Evolutionary conservation across 2,888 invertebrate species (phyloP).

Genomic region (Agonopterix arenella): DNA sequence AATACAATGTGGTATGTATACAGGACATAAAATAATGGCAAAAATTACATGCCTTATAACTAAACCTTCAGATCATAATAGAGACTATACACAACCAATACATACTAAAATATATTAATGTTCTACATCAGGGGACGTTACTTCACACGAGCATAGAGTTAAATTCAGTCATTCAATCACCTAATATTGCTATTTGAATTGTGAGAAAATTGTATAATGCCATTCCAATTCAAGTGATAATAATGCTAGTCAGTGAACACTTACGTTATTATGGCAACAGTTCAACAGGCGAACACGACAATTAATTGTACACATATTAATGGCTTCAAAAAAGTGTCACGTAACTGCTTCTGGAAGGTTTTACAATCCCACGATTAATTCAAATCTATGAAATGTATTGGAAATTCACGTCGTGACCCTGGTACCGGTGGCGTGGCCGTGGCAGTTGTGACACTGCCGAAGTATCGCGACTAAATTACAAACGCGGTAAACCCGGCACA

Average conservation of each 20-base stretch:
- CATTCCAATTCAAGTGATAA: conserved; percentile 15
- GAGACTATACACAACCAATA: conserved; percentile 48
- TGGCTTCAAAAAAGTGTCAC: conserved; percentile 23
- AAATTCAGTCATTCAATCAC: conserved; percentile 50
- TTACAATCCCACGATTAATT: too few relatives aligned
- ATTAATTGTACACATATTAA: conserved; percentile 46
- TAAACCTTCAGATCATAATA: conserved; percentile 39
- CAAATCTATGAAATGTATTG: too few relatives aligned
- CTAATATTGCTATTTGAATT: conserved; percentile 3
- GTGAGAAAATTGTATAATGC: conserved; percentile 14
- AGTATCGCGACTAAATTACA: too few relatives aligned
- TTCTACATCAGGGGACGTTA: not conserved
- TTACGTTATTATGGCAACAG: conserved; percentile 59
- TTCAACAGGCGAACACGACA: conserved; percentile 40
- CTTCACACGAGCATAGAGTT: conserved; percentile 39
- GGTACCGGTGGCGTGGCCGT: too few relatives aligned
- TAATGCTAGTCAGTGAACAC: conserved; percentile 27
- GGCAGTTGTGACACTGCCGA: too few relatives aligned
- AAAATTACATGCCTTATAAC: not conserved
- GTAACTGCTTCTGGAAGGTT: too few relatives aligned
- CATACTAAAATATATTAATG: conserved; percentile 30
- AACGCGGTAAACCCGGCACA: too few relatives aligned
- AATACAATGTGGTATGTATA: conserved; percentile 10
- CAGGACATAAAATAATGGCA: conserved; percentile 10
- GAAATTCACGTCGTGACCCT: too few relatives aligned